Base-by-base conservation (phyloP, 2,797 vertebrate species). In the Betta splendens region DNA sequence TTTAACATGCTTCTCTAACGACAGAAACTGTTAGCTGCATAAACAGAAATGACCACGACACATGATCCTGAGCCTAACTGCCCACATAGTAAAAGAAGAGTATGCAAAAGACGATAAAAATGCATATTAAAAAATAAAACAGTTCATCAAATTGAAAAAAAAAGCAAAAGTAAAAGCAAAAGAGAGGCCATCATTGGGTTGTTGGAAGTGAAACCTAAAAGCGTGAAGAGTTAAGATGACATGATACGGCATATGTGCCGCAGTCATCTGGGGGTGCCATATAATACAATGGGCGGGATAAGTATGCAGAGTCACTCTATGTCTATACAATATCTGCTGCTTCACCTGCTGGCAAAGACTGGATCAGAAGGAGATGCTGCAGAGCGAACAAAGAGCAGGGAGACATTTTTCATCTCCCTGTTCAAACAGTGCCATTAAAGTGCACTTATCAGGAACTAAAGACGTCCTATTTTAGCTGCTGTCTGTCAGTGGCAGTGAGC, bases 381-480 rank as follows among this genome's bases (percentile, higher is more conserved):
- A n/a, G 7, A 16, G 33, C 2, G 33, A 35, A n/a, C 33, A 5
- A n/a, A 47, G 3, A 3, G 9, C 16, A 20, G 22, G 53, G 29
- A 60, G 15, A 32, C 5, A 9, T 11, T 68, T 48, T 52, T 60
- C 18, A 35, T 25, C 17, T 22, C 8, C 26, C 10, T 37, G 40
- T 32, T 76, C 23, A 45, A 51, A 49, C 32, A n/a, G 16, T 15
- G 20, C 16, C 35, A 64, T 29, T 44, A 37, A 62, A 69, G 23
- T 20, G 17, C 40, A 20, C 33, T 63, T 67, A 47, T 35, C 21
- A 59, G 39, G 11, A 55, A 64, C 57, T 21, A 39, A 35, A 59
- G 22, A 45, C 3, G 9, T 36, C 37, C 22, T 51, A 12, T 25
- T 21, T 64, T 32, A 23, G 9, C 35, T 7, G 3, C 35, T 9